Conservation (phyloP, 2,113 vertebrate genomes). For the Heliornis fulica region DNA sequence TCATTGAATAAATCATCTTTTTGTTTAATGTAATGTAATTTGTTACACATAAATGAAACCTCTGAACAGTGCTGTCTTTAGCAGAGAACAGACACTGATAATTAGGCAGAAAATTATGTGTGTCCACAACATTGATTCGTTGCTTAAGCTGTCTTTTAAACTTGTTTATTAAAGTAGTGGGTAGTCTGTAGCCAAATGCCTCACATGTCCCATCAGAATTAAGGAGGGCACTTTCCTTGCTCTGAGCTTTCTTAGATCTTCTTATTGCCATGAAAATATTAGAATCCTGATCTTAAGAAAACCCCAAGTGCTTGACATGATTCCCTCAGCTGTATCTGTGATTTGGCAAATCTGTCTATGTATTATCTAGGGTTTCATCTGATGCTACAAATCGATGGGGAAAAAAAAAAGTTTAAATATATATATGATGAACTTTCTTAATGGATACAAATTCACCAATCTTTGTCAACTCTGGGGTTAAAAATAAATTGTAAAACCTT, state of each 20-base stretch:
- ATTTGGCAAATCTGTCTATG: not conserved
- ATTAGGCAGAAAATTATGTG: conserved; percentile 31
- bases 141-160: not conserved
- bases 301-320: not conserved
- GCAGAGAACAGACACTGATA: not conserved
- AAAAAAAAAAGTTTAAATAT: not conserved
- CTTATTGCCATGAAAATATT: not conserved
- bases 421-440: not conserved
- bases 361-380: not conserved
- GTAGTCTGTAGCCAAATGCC: not conserved
- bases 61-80: not conserved
- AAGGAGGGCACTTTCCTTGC: not conserved
- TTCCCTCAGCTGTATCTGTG: not conserved
- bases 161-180: not conserved
- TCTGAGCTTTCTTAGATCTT: not conserved
- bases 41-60: conserved; percentile 47
- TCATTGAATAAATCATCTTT: conserved; percentile 6
- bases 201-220: not conserved
- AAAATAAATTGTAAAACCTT: not conserved
- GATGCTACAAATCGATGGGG: not conserved
- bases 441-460: not conserved
- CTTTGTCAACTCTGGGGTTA: not conserved
- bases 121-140: not conserved
- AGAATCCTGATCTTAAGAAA: not conserved
- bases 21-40: conserved; percentile 55